phyloP scores from a whole-genome alignment of 2,113 vertebrate genomes.

The Xenopus laevis region DNA sequence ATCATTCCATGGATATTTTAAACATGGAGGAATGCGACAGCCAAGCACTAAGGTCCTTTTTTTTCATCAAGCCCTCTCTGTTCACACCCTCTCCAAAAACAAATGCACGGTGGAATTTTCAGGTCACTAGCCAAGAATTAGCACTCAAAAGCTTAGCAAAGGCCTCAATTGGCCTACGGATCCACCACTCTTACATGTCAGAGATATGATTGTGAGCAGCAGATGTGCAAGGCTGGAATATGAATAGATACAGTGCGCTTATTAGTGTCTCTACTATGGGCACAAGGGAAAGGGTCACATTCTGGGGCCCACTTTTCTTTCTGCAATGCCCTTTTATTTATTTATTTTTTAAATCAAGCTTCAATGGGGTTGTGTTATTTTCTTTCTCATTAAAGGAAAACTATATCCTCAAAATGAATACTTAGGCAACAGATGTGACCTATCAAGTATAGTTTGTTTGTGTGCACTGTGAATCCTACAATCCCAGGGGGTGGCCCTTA shows the following conservation, averaged over 20 bases:
- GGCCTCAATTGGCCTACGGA: constrained; percentile 1
- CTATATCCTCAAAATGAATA: too few relatives aligned
- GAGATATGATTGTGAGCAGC: neutral
- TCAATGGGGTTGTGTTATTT: neutral
- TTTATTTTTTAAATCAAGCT: neutral
- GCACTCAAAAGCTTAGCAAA: neutral
- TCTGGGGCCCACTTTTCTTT: neutral
- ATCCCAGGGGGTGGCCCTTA: too few relatives aligned
- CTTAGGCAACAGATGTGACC: too few relatives aligned
- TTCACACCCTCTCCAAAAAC: constrained; percentile 16
- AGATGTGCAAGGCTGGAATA: too few relatives aligned
- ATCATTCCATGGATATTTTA: constrained; percentile 5
- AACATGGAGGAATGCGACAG: neutral
- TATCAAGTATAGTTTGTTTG: too few relatives aligned
- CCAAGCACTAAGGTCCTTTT: neutral
- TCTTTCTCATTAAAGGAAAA: neutral
- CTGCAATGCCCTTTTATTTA: constrained; percentile 2
- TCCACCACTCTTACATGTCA: neutral
- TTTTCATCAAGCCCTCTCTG: neutral
- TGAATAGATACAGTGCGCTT: too few relatives aligned
- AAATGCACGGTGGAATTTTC: constrained; percentile 13
- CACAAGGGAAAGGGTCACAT: too few relatives aligned
- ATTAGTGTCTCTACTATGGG: too few relatives aligned
- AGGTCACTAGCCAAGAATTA: constrained; percentile 19
- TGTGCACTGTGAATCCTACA: too few relatives aligned